These are phyloP conservation scores for Phyllostomus discolor DNA, from an alignment of 2,113 vertebrate genomes.

Conservation along the genomic window DNA sequence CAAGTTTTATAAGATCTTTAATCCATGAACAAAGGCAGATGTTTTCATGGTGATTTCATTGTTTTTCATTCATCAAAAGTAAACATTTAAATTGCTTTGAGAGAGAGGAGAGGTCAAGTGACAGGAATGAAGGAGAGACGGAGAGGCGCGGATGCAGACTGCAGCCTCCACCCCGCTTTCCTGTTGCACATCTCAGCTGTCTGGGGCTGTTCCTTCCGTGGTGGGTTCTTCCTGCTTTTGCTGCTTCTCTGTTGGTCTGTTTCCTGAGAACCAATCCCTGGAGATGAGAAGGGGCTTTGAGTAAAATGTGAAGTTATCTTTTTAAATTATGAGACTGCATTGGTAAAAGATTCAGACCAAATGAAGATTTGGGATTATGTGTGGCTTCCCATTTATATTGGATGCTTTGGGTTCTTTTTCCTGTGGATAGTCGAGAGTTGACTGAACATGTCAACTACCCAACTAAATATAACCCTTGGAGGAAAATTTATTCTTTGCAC, in stretches of 20 bases:
- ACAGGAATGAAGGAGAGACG: background rate
- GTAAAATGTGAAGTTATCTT: background rate
- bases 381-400: conserved; percentile 20
- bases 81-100: background rate
- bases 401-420: background rate
- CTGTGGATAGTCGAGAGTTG: conserved; percentile 32
- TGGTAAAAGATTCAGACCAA: background rate
- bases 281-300: background rate
- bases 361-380: background rate
- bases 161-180: accelerated
- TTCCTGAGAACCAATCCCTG: background rate
- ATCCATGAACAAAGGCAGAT: background rate
- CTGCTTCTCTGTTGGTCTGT: background rate
- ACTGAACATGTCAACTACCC: conserved; percentile 71
- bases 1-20: background rate
- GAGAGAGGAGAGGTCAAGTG: background rate
- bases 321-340: background rate
- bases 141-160: background rate
- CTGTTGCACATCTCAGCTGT: background rate
- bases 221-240: background rate
- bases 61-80: background rate
- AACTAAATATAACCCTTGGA: conserved; percentile 80
- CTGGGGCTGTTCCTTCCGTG: background rate
- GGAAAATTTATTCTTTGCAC: conserved; percentile 78
- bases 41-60: background rate